These are phyloP conservation scores for Cyclophora punctaria DNA, from an alignment of 2,888 invertebrate genomes.

Conservation along the genomic window DNA sequence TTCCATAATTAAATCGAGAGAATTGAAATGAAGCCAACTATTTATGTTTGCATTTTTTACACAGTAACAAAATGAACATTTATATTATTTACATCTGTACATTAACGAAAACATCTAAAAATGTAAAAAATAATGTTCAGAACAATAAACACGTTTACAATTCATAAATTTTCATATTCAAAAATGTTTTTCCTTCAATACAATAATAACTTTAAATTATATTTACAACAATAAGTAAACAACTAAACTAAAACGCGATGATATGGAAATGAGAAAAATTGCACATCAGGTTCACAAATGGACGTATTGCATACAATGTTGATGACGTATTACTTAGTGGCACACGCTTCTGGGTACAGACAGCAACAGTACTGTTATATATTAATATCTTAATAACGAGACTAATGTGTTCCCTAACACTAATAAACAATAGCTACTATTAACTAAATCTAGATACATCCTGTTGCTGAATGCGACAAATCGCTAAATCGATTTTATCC, in stretches of 20 bases:
- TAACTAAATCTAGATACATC: constrained; percentile 6
- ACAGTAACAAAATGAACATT: constrained; percentile 55
- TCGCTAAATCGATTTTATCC: constrained; percentile 45
- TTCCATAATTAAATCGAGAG: constrained; percentile 2
- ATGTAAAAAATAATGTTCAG: constrained; percentile 60
- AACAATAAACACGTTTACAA: constrained; percentile 63
- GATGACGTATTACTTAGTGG: constrained; percentile 39
- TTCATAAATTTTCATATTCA: constrained; percentile 57
- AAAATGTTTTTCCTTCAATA: constrained; percentile 35
- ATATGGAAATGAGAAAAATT: constrained; percentile 72
- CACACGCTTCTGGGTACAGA: constrained; percentile 26
- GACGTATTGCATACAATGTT: constrained; percentile 59
- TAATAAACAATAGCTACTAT: neutral
- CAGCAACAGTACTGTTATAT: constrained; percentile 12
- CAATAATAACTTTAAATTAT: constrained; percentile 65
- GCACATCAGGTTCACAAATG: constrained; percentile 67
- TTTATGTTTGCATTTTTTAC: constrained; percentile 28
- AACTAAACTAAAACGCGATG: constrained; percentile 67
- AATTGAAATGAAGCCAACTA: constrained; percentile 10
- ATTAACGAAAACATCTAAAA: constrained; percentile 66
- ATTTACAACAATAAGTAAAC: constrained; percentile 69
- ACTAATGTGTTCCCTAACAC: neutral
- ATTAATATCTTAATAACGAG: neutral
- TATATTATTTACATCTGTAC: constrained; percentile 71
- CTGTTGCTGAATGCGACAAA: constrained; percentile 39